Conservation (phyloP, 2,797 vertebrate species). For the Lindbergichthys nudifrons region DNA sequence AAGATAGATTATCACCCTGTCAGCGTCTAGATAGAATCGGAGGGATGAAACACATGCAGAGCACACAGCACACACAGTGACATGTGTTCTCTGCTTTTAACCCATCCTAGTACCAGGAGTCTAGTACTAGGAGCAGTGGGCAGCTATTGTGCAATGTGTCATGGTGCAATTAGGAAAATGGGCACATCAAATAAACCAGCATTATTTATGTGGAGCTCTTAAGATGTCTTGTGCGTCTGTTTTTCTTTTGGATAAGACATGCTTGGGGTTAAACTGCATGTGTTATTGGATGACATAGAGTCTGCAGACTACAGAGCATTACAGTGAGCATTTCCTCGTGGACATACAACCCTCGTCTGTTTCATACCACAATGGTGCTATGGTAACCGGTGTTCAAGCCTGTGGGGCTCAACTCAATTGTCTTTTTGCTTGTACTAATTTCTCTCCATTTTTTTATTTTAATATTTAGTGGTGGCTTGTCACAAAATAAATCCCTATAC, state of each 20-base stretch:
- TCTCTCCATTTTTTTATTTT: conserved; percentile 1
- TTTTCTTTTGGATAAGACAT: background rate
- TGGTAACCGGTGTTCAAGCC: conserved; percentile 9
- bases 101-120: too few species aligned
- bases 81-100: too few species aligned
- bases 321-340: conserved; percentile 25
- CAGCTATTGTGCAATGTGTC: background rate
- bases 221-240: background rate
- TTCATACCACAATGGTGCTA: conserved; percentile 42
- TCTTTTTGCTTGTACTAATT: conserved; percentile 1
- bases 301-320: conserved; percentile 48
- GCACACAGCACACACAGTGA: too few species aligned
- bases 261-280: conserved; percentile 4
- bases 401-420: conserved; percentile 9
- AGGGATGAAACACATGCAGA: too few species aligned
- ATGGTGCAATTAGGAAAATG: conserved; percentile 16
- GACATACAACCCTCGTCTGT: conserved; percentile 42
- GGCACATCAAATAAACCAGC: conserved; percentile 11
- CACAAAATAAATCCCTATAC: background rate
- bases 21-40: too few species aligned
- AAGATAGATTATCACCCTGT: conserved; percentile 10
- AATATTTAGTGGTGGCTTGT: background rate
- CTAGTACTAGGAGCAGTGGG: too few species aligned
- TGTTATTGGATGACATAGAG: conserved; percentile 45
- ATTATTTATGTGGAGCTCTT: background rate